Evolutionary conservation across 2,797 vertebrate species (phyloP).

Genomic region (Dendrocincla fuliginosa): DNA sequence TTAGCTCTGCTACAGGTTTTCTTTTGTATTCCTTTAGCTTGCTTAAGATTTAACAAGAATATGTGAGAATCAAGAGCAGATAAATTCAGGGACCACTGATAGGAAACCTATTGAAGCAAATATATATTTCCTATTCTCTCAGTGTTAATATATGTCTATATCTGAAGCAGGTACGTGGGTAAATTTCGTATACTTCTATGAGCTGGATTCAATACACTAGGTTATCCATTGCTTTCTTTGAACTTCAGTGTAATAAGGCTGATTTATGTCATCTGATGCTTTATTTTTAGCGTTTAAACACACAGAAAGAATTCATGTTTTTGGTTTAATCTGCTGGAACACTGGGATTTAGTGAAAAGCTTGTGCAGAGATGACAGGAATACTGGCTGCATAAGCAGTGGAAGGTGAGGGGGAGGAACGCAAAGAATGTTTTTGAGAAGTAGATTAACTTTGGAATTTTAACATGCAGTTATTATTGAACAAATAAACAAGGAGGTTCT

Average conservation of each 20-base stretch:
- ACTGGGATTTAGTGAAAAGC: neutral
- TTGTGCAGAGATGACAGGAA: neutral
- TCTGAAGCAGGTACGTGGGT: neutral
- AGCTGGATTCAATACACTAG: neutral
- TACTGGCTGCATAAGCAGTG: neutral
- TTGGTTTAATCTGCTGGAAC: neutral
- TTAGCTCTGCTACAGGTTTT: neutral
- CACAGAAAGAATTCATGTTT: neutral
- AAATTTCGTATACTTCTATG: neutral
- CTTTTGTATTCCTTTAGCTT: neutral
- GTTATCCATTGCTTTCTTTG: neutral
- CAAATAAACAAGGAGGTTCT: neutral
- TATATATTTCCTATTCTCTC: neutral
- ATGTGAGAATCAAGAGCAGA: neutral
- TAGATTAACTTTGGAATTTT: neutral
- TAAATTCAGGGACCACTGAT: neutral
- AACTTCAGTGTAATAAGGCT: neutral
- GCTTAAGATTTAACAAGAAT: neutral
- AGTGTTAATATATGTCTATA: rapidly evolving
- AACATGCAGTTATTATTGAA: neutral
- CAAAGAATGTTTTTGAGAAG: neutral
- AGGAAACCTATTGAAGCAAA: neutral
- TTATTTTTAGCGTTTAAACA: conserved; percentile 3
- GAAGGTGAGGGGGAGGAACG: neutral
- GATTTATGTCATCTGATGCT: neutral